Conservation (phyloP, 2,113 vertebrate species). For the Oncorhynchus mykiss region DNA sequence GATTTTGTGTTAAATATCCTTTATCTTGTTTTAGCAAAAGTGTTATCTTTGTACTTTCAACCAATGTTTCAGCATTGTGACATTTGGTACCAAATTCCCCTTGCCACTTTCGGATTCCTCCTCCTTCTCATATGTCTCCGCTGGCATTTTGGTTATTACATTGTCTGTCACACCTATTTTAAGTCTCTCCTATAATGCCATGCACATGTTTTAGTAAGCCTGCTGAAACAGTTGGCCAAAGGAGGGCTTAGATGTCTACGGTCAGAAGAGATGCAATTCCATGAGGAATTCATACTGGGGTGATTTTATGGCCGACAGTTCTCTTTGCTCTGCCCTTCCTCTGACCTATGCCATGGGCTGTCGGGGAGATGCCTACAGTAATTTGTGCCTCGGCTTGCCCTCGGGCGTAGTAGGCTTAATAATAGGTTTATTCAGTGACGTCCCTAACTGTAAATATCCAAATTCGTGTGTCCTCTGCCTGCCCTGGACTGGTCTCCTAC, state of each 20-base stretch:
- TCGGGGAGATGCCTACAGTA: conserved; percentile 48
- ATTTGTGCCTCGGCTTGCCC: conserved; percentile 43
- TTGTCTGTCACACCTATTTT: too few species aligned
- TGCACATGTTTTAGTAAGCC: too few species aligned
- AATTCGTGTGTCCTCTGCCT: too few species aligned
- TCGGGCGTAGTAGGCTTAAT: conserved; percentile 31
- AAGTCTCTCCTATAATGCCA: too few species aligned
- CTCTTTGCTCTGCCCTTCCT: conserved; percentile 37
- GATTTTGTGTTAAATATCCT: too few species aligned
- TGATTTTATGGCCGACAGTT: too few species aligned
- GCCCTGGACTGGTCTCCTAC: too few species aligned
- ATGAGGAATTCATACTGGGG: neutral
- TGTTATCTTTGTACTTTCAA: neutral
- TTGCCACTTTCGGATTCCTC: conserved; percentile 20
- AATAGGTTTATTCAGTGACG: neutral
- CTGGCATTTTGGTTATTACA: too few species aligned
- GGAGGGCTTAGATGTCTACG: neutral
- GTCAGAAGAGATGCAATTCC: neutral
- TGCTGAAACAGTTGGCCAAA: too few species aligned
- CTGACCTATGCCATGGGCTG: conserved; percentile 21
- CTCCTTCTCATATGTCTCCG: neutral
- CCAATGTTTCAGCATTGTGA: neutral
- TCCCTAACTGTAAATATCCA: neutral
- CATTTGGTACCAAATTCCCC: neutral
- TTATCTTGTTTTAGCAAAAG: too few species aligned